Evolutionary conservation across 2,888 invertebrate species (phyloP).

Genomic region (Mimachlamys varia): DNA sequence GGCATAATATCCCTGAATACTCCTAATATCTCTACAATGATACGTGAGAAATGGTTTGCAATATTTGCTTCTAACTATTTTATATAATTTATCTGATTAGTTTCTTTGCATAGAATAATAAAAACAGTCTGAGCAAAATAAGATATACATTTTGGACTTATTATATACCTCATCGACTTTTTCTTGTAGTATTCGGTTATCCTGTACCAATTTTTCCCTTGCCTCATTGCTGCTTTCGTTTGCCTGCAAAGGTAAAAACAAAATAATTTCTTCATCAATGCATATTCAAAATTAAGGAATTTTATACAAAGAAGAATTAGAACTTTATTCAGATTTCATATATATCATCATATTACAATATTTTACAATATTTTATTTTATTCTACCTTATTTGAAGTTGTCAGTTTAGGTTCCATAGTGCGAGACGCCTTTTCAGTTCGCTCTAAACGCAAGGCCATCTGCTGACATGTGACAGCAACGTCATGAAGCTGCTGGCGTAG

Average conservation of each 20-base stretch:
- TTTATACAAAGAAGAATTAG: neutral
- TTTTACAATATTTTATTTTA: neutral
- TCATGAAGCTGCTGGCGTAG: slow-evolving; percentile 64
- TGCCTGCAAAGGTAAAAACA: slow-evolving; percentile 32
- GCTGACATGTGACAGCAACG: slow-evolving; percentile 67
- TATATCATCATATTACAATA: neutral
- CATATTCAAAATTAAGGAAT: neutral
- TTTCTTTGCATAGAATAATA: no score
- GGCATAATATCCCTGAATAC: no score
- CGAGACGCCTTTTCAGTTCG: slow-evolving; percentile 37
- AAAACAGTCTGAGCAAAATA: no score
- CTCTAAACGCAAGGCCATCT: slow-evolving; percentile 61
- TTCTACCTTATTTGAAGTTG: neutral
- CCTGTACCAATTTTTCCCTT: neutral
- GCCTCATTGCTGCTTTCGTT: neutral
- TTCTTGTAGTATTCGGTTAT: slow-evolving; percentile 49
- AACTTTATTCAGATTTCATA: neutral
- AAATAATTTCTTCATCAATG: neutral
- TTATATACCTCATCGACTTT: slow-evolving; percentile 56
- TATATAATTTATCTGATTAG: no score
- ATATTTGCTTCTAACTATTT: no score
- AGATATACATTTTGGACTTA: no score
- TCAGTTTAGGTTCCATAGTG: neutral
- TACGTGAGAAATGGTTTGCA: no score
- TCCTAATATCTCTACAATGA: no score